A percentile compares a stretch with the other conserved stretches of the same genome.
Evolutionary conservation across 2,113 vertebrate species (phyloP).

Genomic region (Antennarius striatus): DNA sequence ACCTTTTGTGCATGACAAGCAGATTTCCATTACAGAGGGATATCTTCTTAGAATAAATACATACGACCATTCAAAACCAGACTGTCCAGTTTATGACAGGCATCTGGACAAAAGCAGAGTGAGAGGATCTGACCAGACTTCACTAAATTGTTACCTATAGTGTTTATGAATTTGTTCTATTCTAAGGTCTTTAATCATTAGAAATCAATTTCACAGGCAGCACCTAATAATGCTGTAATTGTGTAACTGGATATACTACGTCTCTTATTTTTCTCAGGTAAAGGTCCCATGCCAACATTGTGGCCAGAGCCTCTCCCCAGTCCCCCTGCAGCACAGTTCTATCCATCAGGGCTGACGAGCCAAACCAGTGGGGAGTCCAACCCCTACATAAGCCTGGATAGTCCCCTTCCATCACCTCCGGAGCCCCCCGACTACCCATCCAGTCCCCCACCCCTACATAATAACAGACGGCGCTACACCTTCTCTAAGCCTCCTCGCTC

Average conservation of each 20-base stretch:
- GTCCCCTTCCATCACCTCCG: conserved; percentile 87
- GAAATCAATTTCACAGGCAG: not conserved
- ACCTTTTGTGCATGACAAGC: too few relatives aligned
- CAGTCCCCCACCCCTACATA: conserved; percentile 80
- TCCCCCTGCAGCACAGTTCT: conserved; percentile 78
- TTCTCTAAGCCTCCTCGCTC: conserved; percentile 88
- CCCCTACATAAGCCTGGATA: conserved; percentile 95
- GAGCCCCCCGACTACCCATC: conserved; percentile 75
- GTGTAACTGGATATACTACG: not conserved
- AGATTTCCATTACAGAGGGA: too few relatives aligned
- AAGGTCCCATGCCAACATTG: conserved; percentile 63
- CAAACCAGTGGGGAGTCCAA: conserved; percentile 94
- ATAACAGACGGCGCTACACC: conserved; percentile 88
- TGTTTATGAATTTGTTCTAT: not conserved
- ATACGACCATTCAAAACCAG: too few relatives aligned
- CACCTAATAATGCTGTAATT: not conserved
- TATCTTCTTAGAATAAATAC: too few relatives aligned
- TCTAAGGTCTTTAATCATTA: conserved; percentile 1
- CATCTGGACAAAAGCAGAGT: too few relatives aligned
- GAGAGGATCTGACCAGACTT: too few relatives aligned
- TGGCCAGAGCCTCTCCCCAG: conserved; percentile 83
- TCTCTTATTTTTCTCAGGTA: conserved; percentile 74
- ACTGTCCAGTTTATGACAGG: too few relatives aligned
- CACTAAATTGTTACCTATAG: too few relatives aligned
- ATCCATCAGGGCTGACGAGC: conserved; percentile 82